A percentile compares a stretch with the other conserved stretches of the same genome.
phyloP scores from a whole-genome alignment of 2,797 vertebrate species.

The Parambassis ranga region DNA sequence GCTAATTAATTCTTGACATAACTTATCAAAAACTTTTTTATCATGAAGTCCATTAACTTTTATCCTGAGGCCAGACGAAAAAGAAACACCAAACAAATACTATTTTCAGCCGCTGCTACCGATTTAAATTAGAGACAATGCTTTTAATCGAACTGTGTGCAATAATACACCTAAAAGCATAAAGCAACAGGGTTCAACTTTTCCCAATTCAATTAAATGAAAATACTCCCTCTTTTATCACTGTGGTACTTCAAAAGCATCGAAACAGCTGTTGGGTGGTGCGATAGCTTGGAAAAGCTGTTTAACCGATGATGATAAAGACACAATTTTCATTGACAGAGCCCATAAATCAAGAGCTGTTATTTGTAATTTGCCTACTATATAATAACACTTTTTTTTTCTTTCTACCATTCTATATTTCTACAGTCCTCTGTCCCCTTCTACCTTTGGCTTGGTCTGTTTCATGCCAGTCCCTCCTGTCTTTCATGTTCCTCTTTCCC shows the following conservation, averaged over 20 bases:
- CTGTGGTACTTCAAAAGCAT: conserved; percentile 3
- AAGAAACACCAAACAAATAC: conserved; percentile 46
- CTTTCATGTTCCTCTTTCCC: conserved; percentile 44
- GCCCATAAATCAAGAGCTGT: conserved; percentile 57
- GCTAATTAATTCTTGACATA: conserved; percentile 74
- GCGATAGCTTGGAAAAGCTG: conserved; percentile 22
- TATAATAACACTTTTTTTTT: conserved; percentile 28
- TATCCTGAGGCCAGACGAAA: conserved; percentile 60
- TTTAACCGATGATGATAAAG: conserved; percentile 41
- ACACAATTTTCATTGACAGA: conserved; percentile 38
- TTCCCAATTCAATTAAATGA: conserved; percentile 30
- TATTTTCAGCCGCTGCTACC: conserved; percentile 70
- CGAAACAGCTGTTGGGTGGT: conserved; percentile 21
- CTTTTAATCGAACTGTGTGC: conserved; percentile 63
- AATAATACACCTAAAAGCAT: conserved; percentile 42
- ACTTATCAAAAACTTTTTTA: conserved; percentile 70
- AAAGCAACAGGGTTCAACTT: conserved; percentile 28
- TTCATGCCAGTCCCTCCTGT: conserved; percentile 16
- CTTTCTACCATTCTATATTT: conserved; percentile 9
- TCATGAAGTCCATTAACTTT: conserved; percentile 73
- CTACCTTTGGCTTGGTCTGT: conserved; percentile 15
- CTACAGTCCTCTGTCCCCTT: not conserved
- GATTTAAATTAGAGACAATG: conserved; percentile 61
- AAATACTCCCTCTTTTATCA: not conserved
- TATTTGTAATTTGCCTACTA: conserved; percentile 15